Conservation (phyloP, 2,888 invertebrate species). For the Acleris holmiana region DNA sequence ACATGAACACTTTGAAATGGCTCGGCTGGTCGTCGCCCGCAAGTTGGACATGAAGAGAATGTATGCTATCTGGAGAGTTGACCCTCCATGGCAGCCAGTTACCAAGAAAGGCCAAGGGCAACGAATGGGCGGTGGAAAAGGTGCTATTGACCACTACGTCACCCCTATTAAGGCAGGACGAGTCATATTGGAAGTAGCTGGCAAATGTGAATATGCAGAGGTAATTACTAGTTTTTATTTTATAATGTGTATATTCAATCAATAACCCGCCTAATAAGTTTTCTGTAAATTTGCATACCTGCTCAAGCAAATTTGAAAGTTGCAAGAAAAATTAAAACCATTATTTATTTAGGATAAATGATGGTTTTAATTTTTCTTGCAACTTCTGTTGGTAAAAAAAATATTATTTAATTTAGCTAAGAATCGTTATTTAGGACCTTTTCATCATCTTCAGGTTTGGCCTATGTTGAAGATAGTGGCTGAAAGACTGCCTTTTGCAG, state of each 20-base stretch:
- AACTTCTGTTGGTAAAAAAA: too few relatives aligned
- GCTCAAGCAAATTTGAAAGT: too few relatives aligned
- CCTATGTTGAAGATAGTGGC: conserved; percentile 88
- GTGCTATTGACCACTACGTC: conserved; percentile 96
- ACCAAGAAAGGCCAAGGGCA: conserved; percentile 95
- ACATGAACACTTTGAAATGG: conserved; percentile 94
- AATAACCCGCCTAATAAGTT: too few relatives aligned
- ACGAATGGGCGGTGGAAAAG: conserved; percentile 98
- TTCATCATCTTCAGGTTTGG: conserved; percentile 59
- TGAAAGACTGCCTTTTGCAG: conserved; percentile 93
- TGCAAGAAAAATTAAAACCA: too few relatives aligned
- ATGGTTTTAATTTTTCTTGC: too few relatives aligned
- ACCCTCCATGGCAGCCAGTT: conserved; percentile 97
- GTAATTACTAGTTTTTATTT: conserved; percentile 68
- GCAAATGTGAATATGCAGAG: conserved; percentile 93
- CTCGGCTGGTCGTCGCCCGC: conserved; percentile 90
- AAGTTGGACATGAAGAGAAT: conserved; percentile 91
- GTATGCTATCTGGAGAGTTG: conserved; percentile 98
- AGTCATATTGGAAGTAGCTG: conserved; percentile 97
- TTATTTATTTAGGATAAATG: too few relatives aligned
- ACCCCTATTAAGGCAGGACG: conserved; percentile 96
- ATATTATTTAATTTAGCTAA: too few relatives aligned
- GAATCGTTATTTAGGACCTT: not conserved
- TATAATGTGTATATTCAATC: too few relatives aligned
- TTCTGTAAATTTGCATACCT: too few relatives aligned